These are phyloP conservation scores for Drosophila seclusa DNA, from an alignment of 2,888 invertebrate genomes.

Conservation along the genomic window DNA sequence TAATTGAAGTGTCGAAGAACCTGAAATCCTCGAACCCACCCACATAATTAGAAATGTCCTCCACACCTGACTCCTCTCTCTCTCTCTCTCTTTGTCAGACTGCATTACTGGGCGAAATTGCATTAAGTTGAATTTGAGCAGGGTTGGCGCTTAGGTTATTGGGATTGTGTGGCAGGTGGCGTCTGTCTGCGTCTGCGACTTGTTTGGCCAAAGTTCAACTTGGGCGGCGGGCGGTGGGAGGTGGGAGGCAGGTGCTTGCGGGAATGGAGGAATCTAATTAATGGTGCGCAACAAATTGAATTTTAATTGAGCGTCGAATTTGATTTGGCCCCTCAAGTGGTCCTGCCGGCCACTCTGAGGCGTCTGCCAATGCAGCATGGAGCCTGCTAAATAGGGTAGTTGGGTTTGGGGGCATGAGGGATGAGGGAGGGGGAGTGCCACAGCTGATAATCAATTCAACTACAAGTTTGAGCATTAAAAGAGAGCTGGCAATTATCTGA, in stretches of 20 bases:
- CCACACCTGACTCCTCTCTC: not conserved
- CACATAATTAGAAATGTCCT: constrained; percentile 60
- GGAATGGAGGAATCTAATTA: constrained; percentile 65
- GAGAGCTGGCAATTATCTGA: constrained; percentile 17
- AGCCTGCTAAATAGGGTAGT: not conserved
- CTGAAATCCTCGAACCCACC: constrained; percentile 24
- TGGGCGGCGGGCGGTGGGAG: not conserved
- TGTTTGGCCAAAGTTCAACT: constrained; percentile 30
- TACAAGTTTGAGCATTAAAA: constrained; percentile 25
- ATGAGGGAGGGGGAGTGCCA: not conserved
- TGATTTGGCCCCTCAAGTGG: constrained; percentile 63
- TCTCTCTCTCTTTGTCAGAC: not conserved
- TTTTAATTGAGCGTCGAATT: constrained; percentile 79
- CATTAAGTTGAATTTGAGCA: constrained; percentile 38
- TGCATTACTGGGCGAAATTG: constrained; percentile 60
- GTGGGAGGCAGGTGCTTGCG: not conserved
- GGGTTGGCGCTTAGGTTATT: constrained; percentile 6
- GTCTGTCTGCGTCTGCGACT: constrained; percentile 45
- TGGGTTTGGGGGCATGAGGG: not conserved
- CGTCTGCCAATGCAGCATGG: constrained; percentile 19
- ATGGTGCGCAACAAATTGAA: constrained; percentile 77
- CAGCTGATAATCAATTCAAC: constrained; percentile 53
- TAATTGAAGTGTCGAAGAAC: constrained; percentile 64
- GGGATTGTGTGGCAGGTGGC: constrained; percentile 48
- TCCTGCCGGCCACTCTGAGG: constrained; percentile 15